Base-by-base conservation (phyloP, 2,113 vertebrate species). In the Tetrax tetrax region DNA sequence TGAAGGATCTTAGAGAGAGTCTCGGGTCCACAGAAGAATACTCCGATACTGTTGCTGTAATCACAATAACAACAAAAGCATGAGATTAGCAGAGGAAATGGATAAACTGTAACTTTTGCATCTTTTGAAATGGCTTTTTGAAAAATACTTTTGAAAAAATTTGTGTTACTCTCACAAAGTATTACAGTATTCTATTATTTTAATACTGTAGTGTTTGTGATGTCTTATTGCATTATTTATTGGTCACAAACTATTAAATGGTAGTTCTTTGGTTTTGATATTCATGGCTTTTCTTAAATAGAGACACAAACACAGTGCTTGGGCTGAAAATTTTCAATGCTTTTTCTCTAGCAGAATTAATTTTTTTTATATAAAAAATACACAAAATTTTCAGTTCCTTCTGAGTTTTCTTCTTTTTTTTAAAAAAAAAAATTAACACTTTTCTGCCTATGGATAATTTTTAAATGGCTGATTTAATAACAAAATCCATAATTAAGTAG, bases 21-120 rank as follows among this genome's bases (percentile, higher is more conserved):
- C 95, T 97, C 98, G 64, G 97, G 98, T 96, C 98, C 97, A 56
- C 98, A 98, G 94, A 97, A 98, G 96, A 98, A 98, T 53, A 98
- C 98, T 3, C 98, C 98, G 29, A 98, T 96, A 50, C 80, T 97
- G 94, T 95, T 97, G 81, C 98, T 98, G 96, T 65, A 92, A 96
- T 71, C 4, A 53, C 76, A 94, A 37, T 11, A 70, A 81, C 35
- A 88, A 87, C 19, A 89, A 45, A n/a, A 87, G 18, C 8, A 28
- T 80, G 57, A 87, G 45, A 77, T 23, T 53, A 56, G n/a, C 48
- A 82, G 33, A n/a, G 25, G 50, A 66, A 92, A 85, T 48, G 3
- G 20, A 37, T 89, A 68, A 65, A 64, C 43, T 75, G n/a, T 48
- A 53, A n/a, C 37, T 19, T 94, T 92, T 79, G 17, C 25, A 22